phyloP scores from a whole-genome alignment of 53 echinoderm and acorn worm genomes.

The Temnopleurus reevesii region DNA sequence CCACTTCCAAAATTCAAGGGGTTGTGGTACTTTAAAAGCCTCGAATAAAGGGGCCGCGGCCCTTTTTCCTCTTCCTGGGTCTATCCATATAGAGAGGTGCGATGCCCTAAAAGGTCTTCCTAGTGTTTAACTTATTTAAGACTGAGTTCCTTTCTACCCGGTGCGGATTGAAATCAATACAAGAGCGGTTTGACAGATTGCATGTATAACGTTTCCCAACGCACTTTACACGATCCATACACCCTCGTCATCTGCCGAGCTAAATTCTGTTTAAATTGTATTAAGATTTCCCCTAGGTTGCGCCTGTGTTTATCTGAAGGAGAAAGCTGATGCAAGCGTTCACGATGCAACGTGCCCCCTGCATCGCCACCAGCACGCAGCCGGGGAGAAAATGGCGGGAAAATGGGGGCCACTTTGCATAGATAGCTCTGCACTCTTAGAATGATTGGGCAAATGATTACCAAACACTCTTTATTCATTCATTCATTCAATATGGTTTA shows the following conservation, averaged over 20 bases:
- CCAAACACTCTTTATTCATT: too few species aligned
- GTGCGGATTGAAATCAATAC: neutral
- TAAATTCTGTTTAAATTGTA: conserved; percentile 49
- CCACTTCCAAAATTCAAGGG: too few species aligned
- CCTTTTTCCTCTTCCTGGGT: too few species aligned
- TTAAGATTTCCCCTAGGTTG: conserved; percentile 45
- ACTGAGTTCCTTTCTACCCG: neutral
- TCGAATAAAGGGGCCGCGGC: too few species aligned
- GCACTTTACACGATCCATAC: conserved; percentile 40
- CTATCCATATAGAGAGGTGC: neutral
- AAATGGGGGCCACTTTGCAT: conserved; percentile 33
- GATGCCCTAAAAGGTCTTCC: neutral
- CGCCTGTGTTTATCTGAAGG: conserved; percentile 43
- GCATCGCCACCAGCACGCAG: conserved; percentile 7
- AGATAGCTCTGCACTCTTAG: neutral
- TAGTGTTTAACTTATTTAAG: neutral
- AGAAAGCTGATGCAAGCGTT: neutral
- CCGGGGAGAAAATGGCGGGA: conserved; percentile 21
- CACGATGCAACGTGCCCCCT: conserved; percentile 2
- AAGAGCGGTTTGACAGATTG: conserved; percentile 32
- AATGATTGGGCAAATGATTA: too few species aligned
- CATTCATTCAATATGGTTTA: too few species aligned
- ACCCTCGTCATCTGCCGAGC: neutral
- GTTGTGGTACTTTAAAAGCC: too few species aligned
- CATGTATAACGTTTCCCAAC: conserved; percentile 28